Percentiles rank a stretch among this genome's conserved stretches.
These are phyloP conservation scores for Apeira syringaria DNA, from an alignment of 2,888 invertebrate genomes.

Conservation along the genomic window DNA sequence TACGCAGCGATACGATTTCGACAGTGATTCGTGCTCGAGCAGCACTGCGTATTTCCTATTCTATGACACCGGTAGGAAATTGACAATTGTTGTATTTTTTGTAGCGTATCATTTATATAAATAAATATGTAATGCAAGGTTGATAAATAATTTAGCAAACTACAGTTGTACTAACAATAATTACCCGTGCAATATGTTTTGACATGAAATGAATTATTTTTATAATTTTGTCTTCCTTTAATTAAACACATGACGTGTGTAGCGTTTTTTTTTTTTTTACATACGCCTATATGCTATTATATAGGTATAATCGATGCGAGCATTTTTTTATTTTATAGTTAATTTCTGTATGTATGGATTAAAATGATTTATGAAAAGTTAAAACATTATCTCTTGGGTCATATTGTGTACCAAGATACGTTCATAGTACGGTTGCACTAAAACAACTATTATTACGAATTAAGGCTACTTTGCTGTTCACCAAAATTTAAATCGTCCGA, in stretches of 20 bases:
- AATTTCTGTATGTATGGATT: conserved; percentile 39
- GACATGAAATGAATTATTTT: conserved; percentile 35
- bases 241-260: conserved; percentile 37
- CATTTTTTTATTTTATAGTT: conserved; percentile 54
- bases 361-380: conserved; percentile 41
- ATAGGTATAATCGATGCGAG: conserved; percentile 43
- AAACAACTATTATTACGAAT: no score
- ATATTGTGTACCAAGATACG: conserved; percentile 17
- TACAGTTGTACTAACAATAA: conserved; percentile 3
- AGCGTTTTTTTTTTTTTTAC: conserved; percentile 45
- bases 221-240: conserved; percentile 55
- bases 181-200: conserved; percentile 49
- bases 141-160: not conserved
- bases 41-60: no score
- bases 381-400: conserved; percentile 15
- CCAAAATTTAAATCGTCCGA: no score
- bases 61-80: no score
- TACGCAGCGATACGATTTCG: no score
- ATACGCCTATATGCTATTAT: conserved; percentile 51
- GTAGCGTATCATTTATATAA: conserved; percentile 3
- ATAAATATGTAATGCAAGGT: conserved; percentile 1
- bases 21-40: no score
- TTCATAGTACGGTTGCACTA: not conserved
- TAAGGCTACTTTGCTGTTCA: no score
- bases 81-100: conserved; percentile 9